Conservation (phyloP, 1,140 invertebrate genomes). For the Atta cephalotes region DNA sequence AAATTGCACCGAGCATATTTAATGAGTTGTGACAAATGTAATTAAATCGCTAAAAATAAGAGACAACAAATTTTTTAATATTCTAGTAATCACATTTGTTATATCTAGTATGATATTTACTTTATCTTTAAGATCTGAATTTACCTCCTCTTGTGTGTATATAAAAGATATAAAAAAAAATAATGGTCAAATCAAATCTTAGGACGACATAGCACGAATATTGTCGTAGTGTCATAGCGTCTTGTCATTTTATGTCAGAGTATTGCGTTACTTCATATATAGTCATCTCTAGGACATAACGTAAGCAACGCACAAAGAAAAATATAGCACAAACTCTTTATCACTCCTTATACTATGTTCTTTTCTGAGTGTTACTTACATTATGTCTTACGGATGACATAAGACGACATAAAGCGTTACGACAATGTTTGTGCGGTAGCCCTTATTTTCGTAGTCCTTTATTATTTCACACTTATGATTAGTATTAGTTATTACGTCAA, state of each 20-base stretch:
- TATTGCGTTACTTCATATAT: too few relatives aligned
- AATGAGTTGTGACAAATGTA: not conserved
- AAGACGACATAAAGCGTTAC: too few relatives aligned
- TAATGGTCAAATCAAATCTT: not conserved
- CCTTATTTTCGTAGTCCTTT: not conserved
- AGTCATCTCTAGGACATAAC: too few relatives aligned
- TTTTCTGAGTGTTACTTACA: too few relatives aligned
- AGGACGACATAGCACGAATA: too few relatives aligned
- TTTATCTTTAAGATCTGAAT: not conserved
- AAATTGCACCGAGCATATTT: not conserved
- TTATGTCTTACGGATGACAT: too few relatives aligned
- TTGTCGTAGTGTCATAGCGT: too few relatives aligned
- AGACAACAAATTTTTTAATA: not conserved
- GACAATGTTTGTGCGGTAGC: too few relatives aligned
- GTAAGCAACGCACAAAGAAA: too few relatives aligned
- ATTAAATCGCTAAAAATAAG: not conserved
- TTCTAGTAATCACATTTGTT: not conserved
- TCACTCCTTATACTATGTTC: too few relatives aligned
- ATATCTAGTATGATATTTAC: not conserved
- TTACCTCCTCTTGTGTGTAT: not conserved
- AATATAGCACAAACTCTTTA: too few relatives aligned
- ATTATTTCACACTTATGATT: not conserved
- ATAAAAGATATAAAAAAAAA: conserved; percentile 1
- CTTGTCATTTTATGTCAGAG: too few relatives aligned
- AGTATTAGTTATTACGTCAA: not conserved